Conservation (phyloP, 2,888 invertebrate species). For the Sinohyriopsis cumingii region DNA sequence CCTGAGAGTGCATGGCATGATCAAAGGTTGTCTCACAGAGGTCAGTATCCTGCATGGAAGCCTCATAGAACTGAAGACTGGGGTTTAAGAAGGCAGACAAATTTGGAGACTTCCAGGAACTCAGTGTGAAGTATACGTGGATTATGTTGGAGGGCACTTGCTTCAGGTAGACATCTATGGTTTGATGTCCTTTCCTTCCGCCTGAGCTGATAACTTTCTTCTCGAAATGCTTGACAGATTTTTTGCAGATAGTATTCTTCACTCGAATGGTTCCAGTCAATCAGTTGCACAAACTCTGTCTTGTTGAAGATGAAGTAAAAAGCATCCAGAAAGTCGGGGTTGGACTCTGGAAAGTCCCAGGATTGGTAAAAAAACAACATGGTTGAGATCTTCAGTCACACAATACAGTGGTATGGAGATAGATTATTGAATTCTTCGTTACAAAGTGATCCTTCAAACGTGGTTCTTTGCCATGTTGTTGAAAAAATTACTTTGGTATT, state of each 20-base stretch:
- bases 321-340: constrained; percentile 34
- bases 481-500: too few species aligned
- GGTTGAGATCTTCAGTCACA: constrained; percentile 31
- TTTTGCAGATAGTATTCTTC: constrained; percentile 30
- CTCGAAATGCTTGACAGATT: constrained; percentile 15
- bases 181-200: constrained; percentile 26
- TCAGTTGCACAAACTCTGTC: constrained; percentile 31
- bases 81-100: constrained; percentile 33
- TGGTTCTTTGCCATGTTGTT: too few species aligned
- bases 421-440: constrained; percentile 12
- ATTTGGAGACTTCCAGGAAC: constrained; percentile 29
- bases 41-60: constrained; percentile 13
- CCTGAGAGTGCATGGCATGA: constrained; percentile 27
- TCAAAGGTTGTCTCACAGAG: constrained; percentile 28
- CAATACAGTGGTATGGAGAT: constrained; percentile 26
- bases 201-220: constrained; percentile 19
- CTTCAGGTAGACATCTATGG: constrained; percentile 26
- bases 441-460: constrained; percentile 16
- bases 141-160: constrained; percentile 23
- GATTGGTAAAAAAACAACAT: constrained; percentile 33
- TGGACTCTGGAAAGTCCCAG: constrained; percentile 27
- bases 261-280: constrained; percentile 33
- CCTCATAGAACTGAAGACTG: constrained; percentile 30
- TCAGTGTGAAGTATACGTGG: constrained; percentile 30
- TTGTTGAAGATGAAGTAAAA: constrained; percentile 28